phyloP scores from a whole-genome alignment of 2,888 invertebrate genomes.

The Brachyptera putata region DNA sequence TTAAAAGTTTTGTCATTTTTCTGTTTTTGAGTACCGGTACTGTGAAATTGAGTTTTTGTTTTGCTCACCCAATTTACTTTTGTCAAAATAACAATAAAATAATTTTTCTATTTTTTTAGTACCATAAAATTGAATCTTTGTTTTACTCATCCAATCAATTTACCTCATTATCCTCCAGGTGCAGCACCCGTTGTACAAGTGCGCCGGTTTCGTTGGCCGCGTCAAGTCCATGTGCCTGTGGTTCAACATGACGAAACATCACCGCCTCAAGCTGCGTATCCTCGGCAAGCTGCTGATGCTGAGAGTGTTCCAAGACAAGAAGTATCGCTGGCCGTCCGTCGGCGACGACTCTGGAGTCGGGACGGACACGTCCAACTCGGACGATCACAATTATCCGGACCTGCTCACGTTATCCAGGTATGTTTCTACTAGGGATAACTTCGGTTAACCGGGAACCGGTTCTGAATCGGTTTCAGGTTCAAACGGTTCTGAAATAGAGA shows the following conservation, averaged over 20 bases:
- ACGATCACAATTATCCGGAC: slow-evolving; percentile 20
- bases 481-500: too few species aligned
- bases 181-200: slow-evolving; percentile 66
- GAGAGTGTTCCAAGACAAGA: slow-evolving; percentile 27
- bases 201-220: slow-evolving; percentile 59
- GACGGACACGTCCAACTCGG: slow-evolving; percentile 22
- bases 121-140: too few species aligned
- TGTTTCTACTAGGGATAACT: too few species aligned
- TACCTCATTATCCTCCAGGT: slow-evolving; percentile 52
- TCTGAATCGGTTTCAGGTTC: too few species aligned
- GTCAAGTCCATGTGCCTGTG: slow-evolving; percentile 83
- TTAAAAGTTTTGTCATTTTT: too few species aligned
- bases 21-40: too few species aligned
- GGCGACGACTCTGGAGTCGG: slow-evolving; percentile 30
- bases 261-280: slow-evolving; percentile 73
- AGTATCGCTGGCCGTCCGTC: slow-evolving; percentile 29
- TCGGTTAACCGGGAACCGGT: too few species aligned
- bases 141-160: slow-evolving; percentile 81
- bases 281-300: slow-evolving; percentile 61
- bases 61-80: too few species aligned
- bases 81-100: too few species aligned
- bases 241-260: slow-evolving; percentile 84
- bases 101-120: too few species aligned
- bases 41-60: too few species aligned
- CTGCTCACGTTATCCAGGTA: slow-evolving; percentile 22